These are phyloP conservation scores for Falco punctatus DNA, from an alignment of 2,113 vertebrate genomes.

Conservation along the genomic window DNA sequence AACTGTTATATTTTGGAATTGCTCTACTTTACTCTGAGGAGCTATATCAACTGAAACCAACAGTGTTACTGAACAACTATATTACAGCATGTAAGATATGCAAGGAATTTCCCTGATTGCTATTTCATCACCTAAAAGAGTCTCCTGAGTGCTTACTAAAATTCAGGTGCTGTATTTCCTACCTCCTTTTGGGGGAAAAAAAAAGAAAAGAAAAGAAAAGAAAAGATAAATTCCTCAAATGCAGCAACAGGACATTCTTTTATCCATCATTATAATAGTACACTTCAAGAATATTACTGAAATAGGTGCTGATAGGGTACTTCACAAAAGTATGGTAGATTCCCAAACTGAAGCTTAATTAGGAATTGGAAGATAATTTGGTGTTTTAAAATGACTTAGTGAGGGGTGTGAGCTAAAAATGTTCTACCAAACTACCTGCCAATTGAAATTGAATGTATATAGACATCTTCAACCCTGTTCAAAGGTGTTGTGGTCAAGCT, in stretches of 20 bases:
- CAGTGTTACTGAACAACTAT: not conserved
- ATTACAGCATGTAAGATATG: not conserved
- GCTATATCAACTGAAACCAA: not conserved
- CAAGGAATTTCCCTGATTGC: not conserved
- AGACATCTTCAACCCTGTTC: not conserved
- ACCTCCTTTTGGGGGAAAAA: not conserved
- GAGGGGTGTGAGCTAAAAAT: not conserved
- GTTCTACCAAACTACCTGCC: not conserved
- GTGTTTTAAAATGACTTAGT: not conserved
- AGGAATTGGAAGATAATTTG: not conserved
- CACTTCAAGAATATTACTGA: not conserved
- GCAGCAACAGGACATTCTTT: rapidly evolving
- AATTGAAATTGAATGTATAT: not conserved
- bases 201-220: too few species aligned
- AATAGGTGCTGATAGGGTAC: not conserved
- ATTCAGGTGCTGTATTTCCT: not conserved
- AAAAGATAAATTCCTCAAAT: not conserved
- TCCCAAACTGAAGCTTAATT: not conserved
- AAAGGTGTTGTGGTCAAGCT: not conserved
- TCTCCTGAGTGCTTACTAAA: not conserved
- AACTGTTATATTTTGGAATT: not conserved
- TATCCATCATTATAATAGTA: not conserved
- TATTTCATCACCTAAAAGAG: not conserved
- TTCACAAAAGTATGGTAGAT: not conserved
- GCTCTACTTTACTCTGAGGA: not conserved